Evolutionary conservation across 53 echinoderm and acorn worm species (phyloP).

Genomic region (Pentamera pediparva): DNA sequence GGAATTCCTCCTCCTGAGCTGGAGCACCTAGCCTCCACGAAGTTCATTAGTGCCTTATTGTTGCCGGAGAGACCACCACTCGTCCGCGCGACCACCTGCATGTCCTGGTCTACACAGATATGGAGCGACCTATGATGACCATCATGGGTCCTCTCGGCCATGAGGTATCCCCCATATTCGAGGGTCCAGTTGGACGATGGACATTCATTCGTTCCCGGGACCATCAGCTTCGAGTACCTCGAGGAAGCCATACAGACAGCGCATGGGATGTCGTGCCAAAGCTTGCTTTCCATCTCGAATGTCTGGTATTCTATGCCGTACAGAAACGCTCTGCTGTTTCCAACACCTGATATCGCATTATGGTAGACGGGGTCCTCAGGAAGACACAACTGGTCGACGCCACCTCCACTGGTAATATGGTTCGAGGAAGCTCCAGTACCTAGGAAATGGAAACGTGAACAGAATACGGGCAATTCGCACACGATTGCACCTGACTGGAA

Average conservation of each 20-base stretch:
- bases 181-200: neutral
- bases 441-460: neutral
- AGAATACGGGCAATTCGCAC: neutral
- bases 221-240: neutral
- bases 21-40: slow-evolving; percentile 37
- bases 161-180: slow-evolving; percentile 7
- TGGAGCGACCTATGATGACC: neutral
- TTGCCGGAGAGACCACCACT: neutral
- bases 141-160: neutral
- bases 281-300: too few relatives aligned
- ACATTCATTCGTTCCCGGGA: slow-evolving; percentile 10
- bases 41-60: slow-evolving; percentile 13
- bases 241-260: neutral
- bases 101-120: slow-evolving; percentile 6
- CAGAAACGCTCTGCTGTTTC: neutral
- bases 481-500: neutral
- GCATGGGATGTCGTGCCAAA: slow-evolving; percentile 3
- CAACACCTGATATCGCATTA: neutral
- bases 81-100: neutral
- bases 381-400: slow-evolving; percentile 26
- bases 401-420: slow-evolving; percentile 2
- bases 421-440: neutral
- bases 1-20: slow-evolving; percentile 24
- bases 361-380: slow-evolving; percentile 28
- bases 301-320: slow-evolving; percentile 40